phyloP scores from a whole-genome alignment of 2,888 invertebrate genomes.

The Belgica antarctica region DNA sequence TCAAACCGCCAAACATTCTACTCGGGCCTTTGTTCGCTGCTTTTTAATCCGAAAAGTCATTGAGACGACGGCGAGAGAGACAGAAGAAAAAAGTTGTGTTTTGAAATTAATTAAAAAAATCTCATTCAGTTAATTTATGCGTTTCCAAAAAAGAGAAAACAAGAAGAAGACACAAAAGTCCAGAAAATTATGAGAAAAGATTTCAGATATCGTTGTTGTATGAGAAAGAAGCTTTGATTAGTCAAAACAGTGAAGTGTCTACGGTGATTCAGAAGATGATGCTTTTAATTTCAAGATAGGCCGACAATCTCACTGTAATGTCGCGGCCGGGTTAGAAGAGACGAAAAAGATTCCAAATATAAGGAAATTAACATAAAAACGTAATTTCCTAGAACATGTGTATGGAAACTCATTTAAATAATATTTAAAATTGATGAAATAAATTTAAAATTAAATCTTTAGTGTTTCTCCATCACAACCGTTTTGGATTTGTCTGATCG shows the following conservation, averaged over 20 bases:
- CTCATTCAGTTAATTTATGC: slow-evolving; percentile 32
- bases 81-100: slow-evolving; percentile 17
- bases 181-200: slow-evolving; percentile 20
- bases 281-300: slow-evolving; percentile 14
- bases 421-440: slow-evolving; percentile 38
- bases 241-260: slow-evolving; percentile 26
- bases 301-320: not conserved
- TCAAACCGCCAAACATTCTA: not conserved
- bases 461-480: not conserved
- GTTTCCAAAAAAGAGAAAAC: slow-evolving; percentile 6
- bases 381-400: slow-evolving; percentile 20
- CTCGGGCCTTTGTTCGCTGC: not conserved
- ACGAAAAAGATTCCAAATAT: not conserved
- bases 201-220: not conserved
- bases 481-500: too few relatives aligned
- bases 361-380: slow-evolving; percentile 26
- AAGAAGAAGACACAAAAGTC: not conserved
- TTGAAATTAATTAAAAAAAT: slow-evolving; percentile 37
- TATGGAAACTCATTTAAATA: slow-evolving; percentile 26
- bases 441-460: slow-evolving; percentile 18
- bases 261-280: slow-evolving; percentile 5
- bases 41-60: slow-evolving; percentile 13
- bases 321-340: not conserved
- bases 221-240: slow-evolving; percentile 13
- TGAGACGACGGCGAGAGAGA: not conserved